Percentiles rank a stretch among this genome's conserved stretches.
Conservation (phyloP, 2,888 invertebrate species). For the Hirudinaria manillensis region DNA sequence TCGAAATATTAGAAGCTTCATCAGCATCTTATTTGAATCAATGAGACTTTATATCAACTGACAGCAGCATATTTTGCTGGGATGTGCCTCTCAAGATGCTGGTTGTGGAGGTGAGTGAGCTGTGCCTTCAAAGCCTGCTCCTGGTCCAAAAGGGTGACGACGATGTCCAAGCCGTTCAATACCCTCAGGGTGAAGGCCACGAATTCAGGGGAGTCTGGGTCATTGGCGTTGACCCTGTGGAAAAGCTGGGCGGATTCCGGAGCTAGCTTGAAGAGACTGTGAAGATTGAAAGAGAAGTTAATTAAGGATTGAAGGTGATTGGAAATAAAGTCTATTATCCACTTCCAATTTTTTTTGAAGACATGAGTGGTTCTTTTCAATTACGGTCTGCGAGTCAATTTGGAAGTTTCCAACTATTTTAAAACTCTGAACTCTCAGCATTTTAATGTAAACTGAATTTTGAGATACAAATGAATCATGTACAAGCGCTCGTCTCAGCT, state of each 20-base stretch:
- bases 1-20: too few relatives aligned
- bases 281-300: background rate
- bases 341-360: too few relatives aligned
- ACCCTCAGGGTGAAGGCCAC: constrained; percentile 28
- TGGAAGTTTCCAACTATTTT: too few relatives aligned
- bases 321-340: too few relatives aligned
- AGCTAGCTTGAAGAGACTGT: constrained; percentile 21
- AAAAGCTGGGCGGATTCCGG: constrained; percentile 22
- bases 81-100: constrained; percentile 30
- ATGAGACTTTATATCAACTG: background rate
- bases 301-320: background rate
- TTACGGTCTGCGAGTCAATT: too few relatives aligned
- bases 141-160: constrained; percentile 27
- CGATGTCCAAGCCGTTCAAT: constrained; percentile 28
- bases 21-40: background rate
- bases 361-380: too few relatives aligned
- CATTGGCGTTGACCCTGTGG: constrained; percentile 22
- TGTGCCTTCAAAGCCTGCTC: constrained; percentile 28
- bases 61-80: constrained; percentile 25
- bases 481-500: too few relatives aligned
- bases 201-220: constrained; percentile 23
- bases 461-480: too few relatives aligned
- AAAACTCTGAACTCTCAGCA: too few relatives aligned
- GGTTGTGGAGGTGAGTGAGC: constrained; percentile 27
- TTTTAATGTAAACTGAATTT: too few relatives aligned